Evolutionary conservation across 53 echinoderm and acorn worm genomes (phyloP).

Genomic region (Echinometra lucunter): DNA sequence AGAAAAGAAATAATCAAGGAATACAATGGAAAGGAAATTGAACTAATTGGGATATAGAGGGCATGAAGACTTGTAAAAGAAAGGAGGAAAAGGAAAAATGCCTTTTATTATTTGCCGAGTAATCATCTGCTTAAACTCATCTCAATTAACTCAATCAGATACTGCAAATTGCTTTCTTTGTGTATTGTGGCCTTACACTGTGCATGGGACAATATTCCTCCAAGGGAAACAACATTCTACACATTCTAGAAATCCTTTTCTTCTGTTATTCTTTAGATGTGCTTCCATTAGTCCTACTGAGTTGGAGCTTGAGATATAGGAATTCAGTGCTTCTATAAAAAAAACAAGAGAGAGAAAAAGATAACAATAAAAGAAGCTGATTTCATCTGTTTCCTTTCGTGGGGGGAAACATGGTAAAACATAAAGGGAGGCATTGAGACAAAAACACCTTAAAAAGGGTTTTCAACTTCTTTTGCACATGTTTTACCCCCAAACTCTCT

Average conservation of each 20-base stretch:
- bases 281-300: too few relatives aligned
- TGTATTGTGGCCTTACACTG: not conserved
- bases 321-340: too few relatives aligned
- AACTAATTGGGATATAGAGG: too few relatives aligned
- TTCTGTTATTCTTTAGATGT: not conserved
- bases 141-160: not conserved
- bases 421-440: too few relatives aligned
- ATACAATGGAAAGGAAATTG: not conserved
- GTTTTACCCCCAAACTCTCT: too few relatives aligned
- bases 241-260: not conserved
- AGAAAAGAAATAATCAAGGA: not conserved
- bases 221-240: not conserved
- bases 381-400: too few relatives aligned
- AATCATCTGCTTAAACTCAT: not conserved
- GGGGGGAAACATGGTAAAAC: too few relatives aligned
- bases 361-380: too few relatives aligned
- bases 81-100: not conserved
- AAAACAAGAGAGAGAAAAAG: too few relatives aligned
- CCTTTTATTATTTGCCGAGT: not conserved
- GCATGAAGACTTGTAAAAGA: not conserved
- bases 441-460: too few relatives aligned
- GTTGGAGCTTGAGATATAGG: too few relatives aligned
- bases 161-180: not conserved
- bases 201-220: not conserved
- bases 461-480: too few relatives aligned